Conservation (phyloP, 2,113 vertebrate species). For the Tetraodon nigroviridis region DNA sequence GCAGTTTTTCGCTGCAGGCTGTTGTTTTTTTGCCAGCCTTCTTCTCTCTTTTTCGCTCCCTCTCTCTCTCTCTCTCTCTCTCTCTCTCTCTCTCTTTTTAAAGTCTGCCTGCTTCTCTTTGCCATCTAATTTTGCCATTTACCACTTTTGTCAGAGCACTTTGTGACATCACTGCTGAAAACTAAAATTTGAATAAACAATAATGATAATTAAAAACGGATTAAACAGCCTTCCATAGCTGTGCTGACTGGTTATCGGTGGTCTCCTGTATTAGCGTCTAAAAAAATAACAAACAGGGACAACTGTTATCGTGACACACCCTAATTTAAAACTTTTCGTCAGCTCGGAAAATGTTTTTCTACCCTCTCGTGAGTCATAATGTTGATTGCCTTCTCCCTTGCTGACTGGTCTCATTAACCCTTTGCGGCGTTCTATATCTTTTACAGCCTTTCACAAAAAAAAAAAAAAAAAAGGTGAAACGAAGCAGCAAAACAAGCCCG, state of each 20-base stretch:
- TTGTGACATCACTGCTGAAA: conserved; percentile 24
- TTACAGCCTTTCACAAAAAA: conserved; percentile 64
- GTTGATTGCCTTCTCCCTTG: conserved; percentile 66
- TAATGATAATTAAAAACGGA: conserved; percentile 8
- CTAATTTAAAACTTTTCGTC: conserved; percentile 69
- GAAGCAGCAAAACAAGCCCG: conserved; percentile 69
- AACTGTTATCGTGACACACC: conserved; percentile 65
- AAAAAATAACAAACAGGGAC: conserved; percentile 64
- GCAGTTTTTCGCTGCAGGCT: conserved; percentile 27
- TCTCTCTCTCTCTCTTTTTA: conserved; percentile 7
- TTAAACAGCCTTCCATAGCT: conserved; percentile 23
- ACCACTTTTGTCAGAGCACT: conserved; percentile 6
- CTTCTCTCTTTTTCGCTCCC: neutral
- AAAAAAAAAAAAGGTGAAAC: conserved; percentile 64
- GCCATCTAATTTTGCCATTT: neutral
- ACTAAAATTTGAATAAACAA: conserved; percentile 12
- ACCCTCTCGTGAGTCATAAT: conserved; percentile 70
- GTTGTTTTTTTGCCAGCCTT: conserved; percentile 26
- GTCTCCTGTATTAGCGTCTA: conserved; percentile 47
- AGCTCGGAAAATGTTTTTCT: conserved; percentile 63
- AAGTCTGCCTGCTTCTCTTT: neutral
- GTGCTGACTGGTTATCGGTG: conserved; percentile 44
- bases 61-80: neutral
- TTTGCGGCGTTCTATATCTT: conserved; percentile 67
- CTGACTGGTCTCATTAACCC: conserved; percentile 72